Conservation (phyloP, 2,888 invertebrate species). For the Nemotelus pantherinus region DNA sequence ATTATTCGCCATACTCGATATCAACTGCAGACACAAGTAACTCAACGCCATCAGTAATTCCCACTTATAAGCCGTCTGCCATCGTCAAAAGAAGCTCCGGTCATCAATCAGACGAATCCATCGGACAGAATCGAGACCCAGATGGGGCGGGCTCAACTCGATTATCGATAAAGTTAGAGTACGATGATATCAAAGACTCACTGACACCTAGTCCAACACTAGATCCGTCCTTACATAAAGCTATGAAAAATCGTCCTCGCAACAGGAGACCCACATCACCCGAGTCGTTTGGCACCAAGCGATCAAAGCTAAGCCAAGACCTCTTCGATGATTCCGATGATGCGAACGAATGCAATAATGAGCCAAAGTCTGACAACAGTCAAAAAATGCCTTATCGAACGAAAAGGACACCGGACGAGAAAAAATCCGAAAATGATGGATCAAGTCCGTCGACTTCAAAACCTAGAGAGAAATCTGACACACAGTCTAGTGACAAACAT, state of each 20-base stretch:
- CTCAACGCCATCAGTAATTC: background rate
- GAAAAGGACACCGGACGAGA: background rate
- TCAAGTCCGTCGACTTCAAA: background rate
- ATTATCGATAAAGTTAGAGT: background rate
- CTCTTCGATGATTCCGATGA: conserved; percentile 45
- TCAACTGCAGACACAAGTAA: background rate
- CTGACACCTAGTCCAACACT: background rate
- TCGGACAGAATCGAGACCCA: background rate
- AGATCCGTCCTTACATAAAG: background rate
- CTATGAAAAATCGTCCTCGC: background rate
- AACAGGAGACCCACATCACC: background rate
- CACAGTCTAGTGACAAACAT: background rate
- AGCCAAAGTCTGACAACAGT: background rate
- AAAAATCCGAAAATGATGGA: background rate
- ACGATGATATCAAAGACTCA: background rate
- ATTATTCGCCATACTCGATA: conserved; percentile 16
- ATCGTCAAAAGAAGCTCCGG: conserved; percentile 8
- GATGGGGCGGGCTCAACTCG: background rate
- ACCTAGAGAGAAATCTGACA: background rate
- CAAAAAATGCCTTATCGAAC: background rate
- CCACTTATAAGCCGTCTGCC: conserved; percentile 37
- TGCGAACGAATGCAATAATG: background rate
- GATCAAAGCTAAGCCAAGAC: conserved; percentile 38
- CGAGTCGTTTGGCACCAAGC: background rate
- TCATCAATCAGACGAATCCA: background rate